Conservation (phyloP, 2,888 invertebrate species). For the Hololepta plana region DNA sequence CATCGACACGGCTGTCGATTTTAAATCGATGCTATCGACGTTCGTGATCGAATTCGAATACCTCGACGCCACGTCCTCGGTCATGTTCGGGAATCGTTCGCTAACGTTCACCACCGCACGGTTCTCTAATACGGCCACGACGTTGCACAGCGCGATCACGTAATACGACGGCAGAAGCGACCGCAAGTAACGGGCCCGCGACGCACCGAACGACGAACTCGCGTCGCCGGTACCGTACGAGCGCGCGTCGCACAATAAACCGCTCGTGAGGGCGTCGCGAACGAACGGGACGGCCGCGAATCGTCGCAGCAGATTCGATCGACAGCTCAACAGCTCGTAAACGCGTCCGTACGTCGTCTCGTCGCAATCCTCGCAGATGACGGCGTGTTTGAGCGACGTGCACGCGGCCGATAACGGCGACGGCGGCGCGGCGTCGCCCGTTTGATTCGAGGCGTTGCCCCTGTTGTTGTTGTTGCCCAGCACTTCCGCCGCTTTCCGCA, state of each 20-base stretch:
- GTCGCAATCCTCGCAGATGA: slow-evolving; percentile 59
- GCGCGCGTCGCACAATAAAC: slow-evolving; percentile 40
- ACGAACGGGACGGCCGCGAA: too few relatives aligned
- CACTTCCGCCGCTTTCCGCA: slow-evolving; percentile 80
- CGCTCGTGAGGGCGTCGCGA: slow-evolving; percentile 38
- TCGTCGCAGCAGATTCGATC: slow-evolving; percentile 38
- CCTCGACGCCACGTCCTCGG: slow-evolving; percentile 7
- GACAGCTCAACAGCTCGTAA: slow-evolving; percentile 57
- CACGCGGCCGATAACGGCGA: slow-evolving; percentile 28
- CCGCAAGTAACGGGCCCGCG: slow-evolving; percentile 38
- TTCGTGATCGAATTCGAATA: too few relatives aligned
- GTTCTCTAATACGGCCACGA: slow-evolving; percentile 46
- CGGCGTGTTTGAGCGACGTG: slow-evolving; percentile 53
- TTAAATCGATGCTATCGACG: too few relatives aligned
- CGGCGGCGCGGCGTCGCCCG: slow-evolving; percentile 29
- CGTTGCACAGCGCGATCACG: slow-evolving; percentile 61
- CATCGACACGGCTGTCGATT: slow-evolving; percentile 4
- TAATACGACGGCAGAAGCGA: slow-evolving; percentile 48
- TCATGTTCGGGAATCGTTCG: slow-evolving; percentile 20
- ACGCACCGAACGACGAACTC: slow-evolving; percentile 41
- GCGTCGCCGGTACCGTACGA: slow-evolving; percentile 41
- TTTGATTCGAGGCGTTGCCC: slow-evolving; percentile 43
- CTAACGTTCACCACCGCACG: slow-evolving; percentile 47
- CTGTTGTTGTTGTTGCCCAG: slow-evolving; percentile 56
- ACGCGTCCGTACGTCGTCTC: slow-evolving; percentile 51